Conservation (phyloP, 2,113 vertebrate species). For the Spea multiplicata region DNA sequence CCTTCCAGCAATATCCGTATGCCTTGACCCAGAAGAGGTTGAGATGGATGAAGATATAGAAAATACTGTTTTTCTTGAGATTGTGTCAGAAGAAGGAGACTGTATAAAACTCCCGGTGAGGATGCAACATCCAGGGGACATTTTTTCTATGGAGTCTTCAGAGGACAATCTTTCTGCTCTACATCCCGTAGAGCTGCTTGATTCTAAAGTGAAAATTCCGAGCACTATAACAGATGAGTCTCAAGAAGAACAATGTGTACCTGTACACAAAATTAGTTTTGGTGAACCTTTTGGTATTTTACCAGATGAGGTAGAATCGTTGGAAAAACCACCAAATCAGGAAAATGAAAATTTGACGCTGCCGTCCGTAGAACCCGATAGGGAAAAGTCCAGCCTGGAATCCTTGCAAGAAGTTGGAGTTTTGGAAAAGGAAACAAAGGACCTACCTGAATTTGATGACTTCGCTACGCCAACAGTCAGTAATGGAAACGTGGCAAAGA, state of each 20-base stretch:
- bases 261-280: background rate
- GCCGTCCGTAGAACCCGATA: background rate
- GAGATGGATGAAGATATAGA: slow-evolving; percentile 62
- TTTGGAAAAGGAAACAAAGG: background rate
- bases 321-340: background rate
- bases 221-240: background rate
- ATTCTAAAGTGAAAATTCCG: background rate
- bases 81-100: slow-evolving; percentile 64
- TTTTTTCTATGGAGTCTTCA: background rate
- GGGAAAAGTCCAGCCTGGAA: background rate
- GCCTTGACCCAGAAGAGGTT: slow-evolving; percentile 64
- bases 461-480: background rate
- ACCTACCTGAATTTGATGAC: background rate
- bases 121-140: slow-evolving; percentile 52
- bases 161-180: background rate
- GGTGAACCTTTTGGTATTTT: too few species aligned
- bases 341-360: background rate
- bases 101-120: slow-evolving; percentile 67
- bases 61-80: slow-evolving; percentile 65
- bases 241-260: background rate
- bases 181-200: background rate
- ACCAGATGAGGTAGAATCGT: background rate
- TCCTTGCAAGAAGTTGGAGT: background rate
- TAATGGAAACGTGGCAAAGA: background rate
- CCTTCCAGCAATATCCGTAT: slow-evolving; percentile 68